Evolutionary conservation across 1,140 invertebrate genomes (phyloP), one percentile per base, ranked within the genome.

Genomic region (Drosophila bipectinata): DNA sequence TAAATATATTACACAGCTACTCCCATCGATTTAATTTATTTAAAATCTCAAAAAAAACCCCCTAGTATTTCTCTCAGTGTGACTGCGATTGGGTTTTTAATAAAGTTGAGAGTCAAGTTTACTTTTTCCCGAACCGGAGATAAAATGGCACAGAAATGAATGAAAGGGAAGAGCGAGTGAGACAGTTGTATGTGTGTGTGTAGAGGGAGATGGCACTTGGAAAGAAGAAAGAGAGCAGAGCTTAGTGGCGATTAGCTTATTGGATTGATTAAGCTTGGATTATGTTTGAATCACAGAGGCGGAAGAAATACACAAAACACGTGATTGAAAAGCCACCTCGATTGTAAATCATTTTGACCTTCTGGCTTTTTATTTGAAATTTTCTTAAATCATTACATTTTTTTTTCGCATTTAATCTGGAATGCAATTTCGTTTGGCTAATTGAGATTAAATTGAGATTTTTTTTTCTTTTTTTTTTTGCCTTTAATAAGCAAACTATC

Each of bases 101-200:
- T 67, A 66, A 67, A 39, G 49, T 30, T 66, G 49, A 47, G 66
- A 69, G 66, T 66, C 61, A 67, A 68, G 32, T 67, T 48, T 30
- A 55, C 66, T 44, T 44, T 44, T 6, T 14, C n/a, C 41, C 5
- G 41, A 44, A 47, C 49, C 47, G 24, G 61, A 67, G 49, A 37
- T 47, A 39, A 32, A 66, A 44, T 63, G 26, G 26, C 30, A 69
- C 44, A 24, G 39, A 28, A 39, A 47, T 7, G 64, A 54, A 34
- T 54, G 57, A 51, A 37, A 41, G 45, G 9, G 18, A 7, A 18
- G 34, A 32, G 49, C n/a, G 26, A 14, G 10, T 8, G 7, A 8
- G 14, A 9, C 15, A 9, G 30, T 12, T 18, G 34, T 10, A 12
- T 18, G 21, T 21, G 21, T 21, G 21, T 21, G 21, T 21, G 10